A percentile compares a stretch with the other conserved stretches of the same genome.
Conservation (phyloP, 2,113 vertebrate genomes). For the Tragelaphus imberbis region DNA sequence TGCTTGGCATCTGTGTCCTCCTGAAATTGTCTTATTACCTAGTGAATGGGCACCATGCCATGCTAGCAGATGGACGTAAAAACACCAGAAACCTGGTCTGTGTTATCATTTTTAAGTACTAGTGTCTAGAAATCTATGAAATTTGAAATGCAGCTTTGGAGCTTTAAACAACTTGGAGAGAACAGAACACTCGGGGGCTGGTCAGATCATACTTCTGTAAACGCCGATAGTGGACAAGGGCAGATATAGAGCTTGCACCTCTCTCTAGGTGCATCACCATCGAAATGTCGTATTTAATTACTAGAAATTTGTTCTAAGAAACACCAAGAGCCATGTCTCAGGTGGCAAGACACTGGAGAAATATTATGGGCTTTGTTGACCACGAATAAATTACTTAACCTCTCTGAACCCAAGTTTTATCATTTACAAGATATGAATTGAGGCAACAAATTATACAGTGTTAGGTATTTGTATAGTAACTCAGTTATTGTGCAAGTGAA, state of each 20-base stretch:
- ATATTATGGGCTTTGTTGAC: neutral
- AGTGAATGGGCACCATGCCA: conserved; percentile 75
- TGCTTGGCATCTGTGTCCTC: conserved; percentile 69
- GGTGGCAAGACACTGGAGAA: neutral
- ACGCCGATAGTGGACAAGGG: neutral
- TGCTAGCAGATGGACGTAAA: conserved; percentile 76
- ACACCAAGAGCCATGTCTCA: neutral
- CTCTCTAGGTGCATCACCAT: neutral
- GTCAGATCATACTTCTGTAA: neutral
- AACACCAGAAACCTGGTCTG: conserved; percentile 59
- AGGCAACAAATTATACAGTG: neutral
- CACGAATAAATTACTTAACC: neutral
- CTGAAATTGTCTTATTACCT: conserved; percentile 76
- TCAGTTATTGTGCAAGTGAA: neutral
- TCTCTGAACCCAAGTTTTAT: neutral
- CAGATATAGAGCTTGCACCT: neutral
- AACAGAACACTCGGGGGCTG: neutral
- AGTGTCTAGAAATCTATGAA: conserved; percentile 40
- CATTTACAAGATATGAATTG: neutral
- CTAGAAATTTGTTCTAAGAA: neutral
- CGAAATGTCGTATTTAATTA: neutral
- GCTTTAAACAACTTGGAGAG: conserved; percentile 18
- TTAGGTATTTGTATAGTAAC: neutral
- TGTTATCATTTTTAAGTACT: conserved; percentile 63
- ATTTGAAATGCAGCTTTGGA: conserved; percentile 50